Evolutionary conservation across 2,797 vertebrate genomes (phyloP).

Genomic region (Sebastes glaucus): DNA sequence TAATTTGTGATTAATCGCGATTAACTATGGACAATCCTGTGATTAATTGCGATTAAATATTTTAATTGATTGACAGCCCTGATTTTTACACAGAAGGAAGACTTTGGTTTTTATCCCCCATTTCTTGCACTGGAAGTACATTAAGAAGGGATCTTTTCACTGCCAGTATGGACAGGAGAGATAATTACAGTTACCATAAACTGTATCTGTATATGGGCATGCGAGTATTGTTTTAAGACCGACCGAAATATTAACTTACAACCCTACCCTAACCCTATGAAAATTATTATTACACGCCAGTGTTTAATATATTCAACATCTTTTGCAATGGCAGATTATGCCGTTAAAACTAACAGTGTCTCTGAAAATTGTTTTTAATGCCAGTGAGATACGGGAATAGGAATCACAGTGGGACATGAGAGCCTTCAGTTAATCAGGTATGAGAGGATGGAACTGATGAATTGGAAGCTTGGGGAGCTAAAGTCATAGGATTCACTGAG

Average conservation of each 20-base stretch:
- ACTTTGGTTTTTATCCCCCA: too few species aligned
- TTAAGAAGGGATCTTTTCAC: too few species aligned
- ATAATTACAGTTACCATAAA: neutral
- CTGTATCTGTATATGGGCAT: neutral
- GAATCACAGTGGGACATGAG: neutral
- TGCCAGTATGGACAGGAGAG: too few species aligned
- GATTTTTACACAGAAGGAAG: too few species aligned
- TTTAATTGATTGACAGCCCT: too few species aligned
- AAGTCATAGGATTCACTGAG: constrained; percentile 12
- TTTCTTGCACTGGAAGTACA: too few species aligned
- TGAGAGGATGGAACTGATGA: constrained; percentile 21
- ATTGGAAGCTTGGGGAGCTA: neutral
- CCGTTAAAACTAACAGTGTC: constrained; percentile 21
- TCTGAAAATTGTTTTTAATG: constrained; percentile 32
- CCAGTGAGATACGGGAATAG: constrained; percentile 8
- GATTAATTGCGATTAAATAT: too few species aligned
- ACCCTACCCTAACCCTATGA: too few species aligned
- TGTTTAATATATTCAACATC: neutral
- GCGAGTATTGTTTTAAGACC: too few species aligned
- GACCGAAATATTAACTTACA: too few species aligned
- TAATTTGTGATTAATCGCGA: too few species aligned
- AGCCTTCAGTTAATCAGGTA: constrained; percentile 25
- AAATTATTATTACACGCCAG: neutral
- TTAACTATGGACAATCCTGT: too few species aligned
- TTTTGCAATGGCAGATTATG: neutral